Evolutionary conservation across 2,113 vertebrate genomes (phyloP), one percentile per base, ranked within the genome.

Genomic region (Rattus rattus): DNA sequence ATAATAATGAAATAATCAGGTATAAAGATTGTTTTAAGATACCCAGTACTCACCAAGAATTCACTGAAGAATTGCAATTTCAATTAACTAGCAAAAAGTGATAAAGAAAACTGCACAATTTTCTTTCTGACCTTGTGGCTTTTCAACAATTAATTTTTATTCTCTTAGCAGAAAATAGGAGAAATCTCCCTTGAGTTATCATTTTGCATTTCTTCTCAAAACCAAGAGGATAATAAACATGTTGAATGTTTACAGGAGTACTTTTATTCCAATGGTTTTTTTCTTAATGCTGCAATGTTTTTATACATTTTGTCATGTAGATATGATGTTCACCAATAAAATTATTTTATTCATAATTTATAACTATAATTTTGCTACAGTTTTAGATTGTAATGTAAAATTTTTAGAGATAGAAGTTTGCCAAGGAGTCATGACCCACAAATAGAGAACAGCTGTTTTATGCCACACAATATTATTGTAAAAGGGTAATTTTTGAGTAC

Each of bases 151-250:
- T 61, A 49, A 83, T 49, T 92, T 30, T 67, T 22, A 54, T 91
- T 43, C 1, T 81, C 28, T 84, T 90, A 2, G 26, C 39, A 22
- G 6, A 4, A 70, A 91, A 77, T 72, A 36, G 8, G 26, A 88
- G 2, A 90, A 91, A 36, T 28, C 0, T 2, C 5, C 20, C 5
- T 92, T 47, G 36, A 30, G 33, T 70, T 20, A 65, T 17, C 10
- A 91, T 30, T 93, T 93, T 85, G 52, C 16, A 80, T 80, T 91
- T 92, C 59, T 94, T 9, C 14, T 76, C n/a, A 96, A 94, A 94
- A 89, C 49, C 17, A 81, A 91, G 72, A 72, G 26, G 80, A 75
- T 43, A 43, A 52, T 14, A 69, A 72, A 61, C 61, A 22, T 19
- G 30, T 20, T 88, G n/a, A 39, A 47, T 69, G 5, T 72, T 95